Base-by-base conservation (phyloP, 2,797 vertebrate species). In the Spinus pinus region DNA sequence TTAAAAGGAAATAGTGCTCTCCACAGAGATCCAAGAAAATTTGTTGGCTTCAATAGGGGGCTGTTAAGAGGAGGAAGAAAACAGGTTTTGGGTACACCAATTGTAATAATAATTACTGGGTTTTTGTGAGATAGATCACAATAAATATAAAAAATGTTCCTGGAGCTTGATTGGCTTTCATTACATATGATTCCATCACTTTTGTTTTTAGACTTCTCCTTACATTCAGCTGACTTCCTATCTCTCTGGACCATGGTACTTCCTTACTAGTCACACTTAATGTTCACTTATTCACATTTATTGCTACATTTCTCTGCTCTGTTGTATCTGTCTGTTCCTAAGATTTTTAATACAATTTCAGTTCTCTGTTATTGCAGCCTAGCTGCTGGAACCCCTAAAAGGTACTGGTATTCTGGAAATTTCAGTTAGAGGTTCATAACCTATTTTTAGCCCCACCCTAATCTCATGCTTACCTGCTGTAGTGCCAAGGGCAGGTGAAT, bases 181-280 rank as follows among this genome's bases (percentile, higher is more conserved):
- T 60, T 56, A 15, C 0, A 0, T 44, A 31, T 0, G 2, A 39
- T n/a, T 3, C 19, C 50, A 81, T 69, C 54, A 30, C 16, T 57
- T 88, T 49, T 10, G 12, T 81, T 39, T 65, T 83, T 71, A 82
- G 41, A 70, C 24, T 12, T 94, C 77, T 57, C n/a, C 9, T 79
- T 50, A 20, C 2, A 1, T 77, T 88, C 23, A 61, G 20, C 49
- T 78, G 41, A 10, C 49, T 58, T 31, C 41, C 47, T 78, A 33
- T 33, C 31, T 69, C 35, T 74, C 49, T 6, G 1, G 31, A 61
- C 28, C 30, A 15, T 13, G 35, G 49, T 53, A 21, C 7, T 69
- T 84, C 28, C 27, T 65, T 86, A 25, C 33, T 54, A 58, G n/a
- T 77, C 39, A 65, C 39, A 65, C 12, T 27, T 14, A 30, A 10